A percentile compares a stretch with the other conserved stretches of the same genome.
phyloP scores from a whole-genome alignment of 2,113 vertebrate species.

The Anarrhichthys ocellatus region DNA sequence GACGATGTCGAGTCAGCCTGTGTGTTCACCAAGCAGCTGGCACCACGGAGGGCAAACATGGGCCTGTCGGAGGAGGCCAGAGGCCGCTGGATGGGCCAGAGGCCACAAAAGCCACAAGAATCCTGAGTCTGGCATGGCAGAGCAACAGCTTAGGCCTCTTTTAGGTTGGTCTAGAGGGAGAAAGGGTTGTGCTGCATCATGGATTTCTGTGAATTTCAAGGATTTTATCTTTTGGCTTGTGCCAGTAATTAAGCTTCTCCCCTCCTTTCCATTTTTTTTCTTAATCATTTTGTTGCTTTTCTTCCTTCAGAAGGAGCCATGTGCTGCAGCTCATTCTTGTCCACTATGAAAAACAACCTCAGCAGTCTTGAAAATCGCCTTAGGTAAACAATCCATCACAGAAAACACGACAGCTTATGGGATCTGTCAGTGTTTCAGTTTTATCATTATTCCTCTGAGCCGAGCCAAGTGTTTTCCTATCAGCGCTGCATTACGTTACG shows the following conservation, averaged over 20 bases:
- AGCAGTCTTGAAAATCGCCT: conserved; percentile 20
- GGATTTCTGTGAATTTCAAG: conserved; percentile 19
- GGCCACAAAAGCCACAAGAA: conserved; percentile 69
- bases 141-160: conserved; percentile 22
- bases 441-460: conserved; percentile 26
- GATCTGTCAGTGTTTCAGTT: conserved; percentile 33
- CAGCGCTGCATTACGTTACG: conserved; percentile 15
- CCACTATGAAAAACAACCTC: conserved; percentile 29
- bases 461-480: conserved; percentile 37
- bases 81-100: conserved; percentile 47
- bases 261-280: neutral
- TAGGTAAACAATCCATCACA: conserved; percentile 54
- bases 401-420: conserved; percentile 55
- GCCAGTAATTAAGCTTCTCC: conserved; percentile 9
- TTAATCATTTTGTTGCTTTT: neutral
- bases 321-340: conserved; percentile 28
- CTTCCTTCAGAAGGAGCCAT: neutral
- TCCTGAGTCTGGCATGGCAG: conserved; percentile 41
- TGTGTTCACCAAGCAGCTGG: conserved; percentile 52
- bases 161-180: conserved; percentile 2
- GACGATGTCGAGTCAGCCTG: conserved; percentile 33
- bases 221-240: conserved; percentile 10
- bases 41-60: conserved; percentile 44
- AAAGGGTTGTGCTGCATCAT: conserved; percentile 30
- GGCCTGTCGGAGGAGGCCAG: conserved; percentile 45